These are phyloP conservation scores for Heloderma charlesbogerti DNA, from an alignment of 2,113 vertebrate genomes.

Conservation along the genomic window DNA sequence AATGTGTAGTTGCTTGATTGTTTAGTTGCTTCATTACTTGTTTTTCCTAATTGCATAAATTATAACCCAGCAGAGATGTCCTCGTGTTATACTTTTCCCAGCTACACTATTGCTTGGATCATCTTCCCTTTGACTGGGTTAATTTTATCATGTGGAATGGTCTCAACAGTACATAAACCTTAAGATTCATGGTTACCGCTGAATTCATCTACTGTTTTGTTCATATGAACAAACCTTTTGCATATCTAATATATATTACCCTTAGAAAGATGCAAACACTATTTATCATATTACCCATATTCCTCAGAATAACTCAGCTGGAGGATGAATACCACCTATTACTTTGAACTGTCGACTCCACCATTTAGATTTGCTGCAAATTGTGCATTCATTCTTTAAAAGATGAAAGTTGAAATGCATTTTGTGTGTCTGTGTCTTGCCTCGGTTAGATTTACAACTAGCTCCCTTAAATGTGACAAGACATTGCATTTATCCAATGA, in stretches of 20 bases:
- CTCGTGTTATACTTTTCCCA: background rate
- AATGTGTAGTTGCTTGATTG: background rate
- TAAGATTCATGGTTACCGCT: conserved; percentile 31
- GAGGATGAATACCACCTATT: conserved; percentile 31
- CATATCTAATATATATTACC: conserved; percentile 32
- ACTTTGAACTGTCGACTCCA: conserved; percentile 38
- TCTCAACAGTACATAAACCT: conserved; percentile 22
- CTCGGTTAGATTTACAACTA: conserved; percentile 32
- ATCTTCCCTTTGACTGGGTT: conserved; percentile 15
- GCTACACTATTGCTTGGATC: conserved; percentile 2
- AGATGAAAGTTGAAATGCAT: conserved; percentile 45
- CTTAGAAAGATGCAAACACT: conserved; percentile 37
- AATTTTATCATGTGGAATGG: conserved; percentile 54
- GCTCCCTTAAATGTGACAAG: conserved; percentile 45
- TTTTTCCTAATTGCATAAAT: conserved; percentile 7
- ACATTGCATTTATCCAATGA: conserved; percentile 39
- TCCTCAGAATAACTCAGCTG: conserved; percentile 43
- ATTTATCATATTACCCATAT: conserved; percentile 37
- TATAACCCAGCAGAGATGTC: background rate
- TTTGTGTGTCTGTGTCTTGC: conserved; percentile 52
- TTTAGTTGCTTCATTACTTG: background rate
- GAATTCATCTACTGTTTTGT: conserved; percentile 44
- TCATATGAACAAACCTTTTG: conserved; percentile 30
- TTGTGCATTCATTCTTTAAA: conserved; percentile 44
- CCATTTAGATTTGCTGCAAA: conserved; percentile 49